Evolutionary conservation across 1,140 invertebrate genomes (phyloP), one percentile per base, ranked within the genome.

Genomic region (Aethina tumida): DNA sequence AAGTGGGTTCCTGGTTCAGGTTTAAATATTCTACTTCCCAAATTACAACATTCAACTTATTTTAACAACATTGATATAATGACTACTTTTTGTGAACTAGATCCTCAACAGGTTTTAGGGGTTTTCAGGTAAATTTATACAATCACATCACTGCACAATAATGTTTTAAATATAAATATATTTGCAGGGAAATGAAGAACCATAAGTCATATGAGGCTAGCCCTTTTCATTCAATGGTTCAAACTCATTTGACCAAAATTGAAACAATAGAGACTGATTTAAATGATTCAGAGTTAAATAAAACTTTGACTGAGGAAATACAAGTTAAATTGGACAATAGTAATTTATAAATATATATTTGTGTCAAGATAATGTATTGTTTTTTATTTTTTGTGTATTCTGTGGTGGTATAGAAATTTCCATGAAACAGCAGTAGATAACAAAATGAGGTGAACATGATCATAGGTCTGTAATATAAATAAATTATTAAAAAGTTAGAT

Each of bases 1-100:
- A 53, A 55, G 41, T 56, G 50, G 45, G 33, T 60, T 0, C 53
- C 56, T 3, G 48, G 43, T 4, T 49, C 45, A 29, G 58, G 58
- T 4, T 7, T 39, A 40, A 33, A 47, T 29, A 33, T 56, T 22
- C 44, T 58, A 21, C 3, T 50, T 8, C 56, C 49, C 7, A 48
- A 41, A 46, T 18, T 39, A 19, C 26, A 48, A 2, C 46, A 56
- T 45, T 16, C 34, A 2, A 26, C 50, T 28, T 58, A 55, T 39
- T 49, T 40, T 32, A 24, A 46, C 13, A 34, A 60, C 29, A 49
- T 61, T 1, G 36, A 37, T 41, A 57, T 61, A n/a, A 58, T 49
- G 35, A 58, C 56, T 1, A 34, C 42, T 28, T 57, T 59, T 37
- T 39, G 47, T 5, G 47, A 61, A 26, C 39, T 61, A 15, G 55